Evolutionary conservation across 2,888 invertebrate genomes (phyloP).

Genomic region (Leptinotarsa juncta): DNA sequence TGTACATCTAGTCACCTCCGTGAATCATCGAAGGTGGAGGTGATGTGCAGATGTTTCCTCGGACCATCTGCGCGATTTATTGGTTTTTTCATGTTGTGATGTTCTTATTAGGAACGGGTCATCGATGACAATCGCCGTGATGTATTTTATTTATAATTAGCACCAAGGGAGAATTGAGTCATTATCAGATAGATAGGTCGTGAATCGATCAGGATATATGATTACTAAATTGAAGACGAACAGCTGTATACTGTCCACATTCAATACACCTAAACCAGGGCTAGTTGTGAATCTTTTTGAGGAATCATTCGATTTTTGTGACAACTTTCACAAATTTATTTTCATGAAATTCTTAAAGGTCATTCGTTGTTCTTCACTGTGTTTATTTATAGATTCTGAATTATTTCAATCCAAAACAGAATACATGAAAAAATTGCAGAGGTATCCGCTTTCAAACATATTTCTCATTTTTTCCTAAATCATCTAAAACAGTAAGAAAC

Average conservation of each 20-base stretch:
- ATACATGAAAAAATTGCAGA: no score
- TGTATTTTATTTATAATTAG: slow-evolving; percentile 23
- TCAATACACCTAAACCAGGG: background rate
- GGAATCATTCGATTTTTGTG: no score
- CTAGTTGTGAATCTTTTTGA: background rate
- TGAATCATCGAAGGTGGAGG: slow-evolving; percentile 40
- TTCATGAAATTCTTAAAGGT: no score
- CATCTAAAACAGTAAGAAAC: no score
- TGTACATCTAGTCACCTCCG: slow-evolving; percentile 34
- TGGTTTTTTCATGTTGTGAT: slow-evolving; percentile 28
- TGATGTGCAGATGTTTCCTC: slow-evolving; percentile 43
- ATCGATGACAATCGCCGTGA: slow-evolving; percentile 11
- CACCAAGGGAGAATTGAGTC: background rate
- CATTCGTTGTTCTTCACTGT: no score
- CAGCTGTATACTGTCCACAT: background rate
- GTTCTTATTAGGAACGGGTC: slow-evolving; percentile 3
- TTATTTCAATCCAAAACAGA: no score
- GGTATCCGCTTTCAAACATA: no score
- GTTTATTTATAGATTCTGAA: no score
- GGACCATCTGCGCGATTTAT: slow-evolving; percentile 47
- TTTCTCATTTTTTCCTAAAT: no score
- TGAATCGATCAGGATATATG: background rate
- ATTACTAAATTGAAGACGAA: background rate
- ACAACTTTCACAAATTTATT: no score
- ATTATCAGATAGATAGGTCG: background rate